phyloP scores from a whole-genome alignment of 2,888 invertebrate genomes.

The Endotricha flammealis region DNA sequence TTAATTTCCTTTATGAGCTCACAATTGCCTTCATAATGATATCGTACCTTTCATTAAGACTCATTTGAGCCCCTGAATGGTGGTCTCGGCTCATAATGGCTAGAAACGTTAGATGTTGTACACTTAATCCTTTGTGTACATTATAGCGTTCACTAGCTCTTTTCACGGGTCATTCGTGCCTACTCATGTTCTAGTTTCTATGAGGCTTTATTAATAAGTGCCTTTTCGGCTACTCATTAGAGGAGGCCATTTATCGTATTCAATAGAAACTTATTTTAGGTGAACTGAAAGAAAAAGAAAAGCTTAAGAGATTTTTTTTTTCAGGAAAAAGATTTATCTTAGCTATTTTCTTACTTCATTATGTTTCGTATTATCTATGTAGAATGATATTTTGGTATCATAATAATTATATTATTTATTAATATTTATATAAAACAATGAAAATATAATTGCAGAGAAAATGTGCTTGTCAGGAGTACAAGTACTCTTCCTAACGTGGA shows the following conservation, averaged over 20 bases:
- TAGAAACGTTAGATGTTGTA: slow-evolving; percentile 58
- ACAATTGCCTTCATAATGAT: slow-evolving; percentile 70
- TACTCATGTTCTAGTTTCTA: slow-evolving; percentile 39
- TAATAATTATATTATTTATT: no score
- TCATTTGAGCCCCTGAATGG: slow-evolving; percentile 65
- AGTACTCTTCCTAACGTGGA: not conserved
- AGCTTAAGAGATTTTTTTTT: no score
- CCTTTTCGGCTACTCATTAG: slow-evolving; percentile 14
- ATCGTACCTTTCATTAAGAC: slow-evolving; percentile 71
- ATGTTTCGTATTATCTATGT: no score
- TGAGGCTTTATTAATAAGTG: slow-evolving; percentile 53
- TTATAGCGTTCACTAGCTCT: slow-evolving; percentile 45
- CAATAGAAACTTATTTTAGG: not conserved
- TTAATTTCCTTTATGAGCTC: slow-evolving; percentile 71
- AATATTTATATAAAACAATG: no score
- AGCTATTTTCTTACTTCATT: no score
- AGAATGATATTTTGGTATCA: no score
- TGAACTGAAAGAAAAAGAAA: no score
- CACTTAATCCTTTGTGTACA: slow-evolving; percentile 59
- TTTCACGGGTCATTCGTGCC: slow-evolving; percentile 56
- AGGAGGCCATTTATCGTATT: not conserved
- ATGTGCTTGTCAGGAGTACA: not conserved
- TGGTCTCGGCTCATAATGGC: slow-evolving; percentile 59
- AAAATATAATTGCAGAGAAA: not conserved
- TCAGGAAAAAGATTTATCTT: no score